phyloP scores from a whole-genome alignment of 2,797 vertebrate species.

The Tolypeutes matacus region DNA sequence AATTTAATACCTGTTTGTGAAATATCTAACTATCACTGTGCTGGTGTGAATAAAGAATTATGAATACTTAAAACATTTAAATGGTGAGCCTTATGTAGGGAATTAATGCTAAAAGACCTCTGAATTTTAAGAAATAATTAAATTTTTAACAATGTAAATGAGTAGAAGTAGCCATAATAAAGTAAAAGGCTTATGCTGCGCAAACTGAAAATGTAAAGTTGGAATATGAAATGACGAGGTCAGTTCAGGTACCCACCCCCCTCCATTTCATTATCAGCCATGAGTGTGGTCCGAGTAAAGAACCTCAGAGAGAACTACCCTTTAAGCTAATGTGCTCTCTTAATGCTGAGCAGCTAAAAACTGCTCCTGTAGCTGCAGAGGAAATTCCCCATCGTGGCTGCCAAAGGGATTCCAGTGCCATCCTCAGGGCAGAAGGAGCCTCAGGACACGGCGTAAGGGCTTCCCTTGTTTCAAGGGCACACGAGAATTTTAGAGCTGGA shows the following conservation, averaged over 20 bases:
- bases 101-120: background rate
- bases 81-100: background rate
- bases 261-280: background rate
- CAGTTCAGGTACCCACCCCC: background rate
- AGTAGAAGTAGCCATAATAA: background rate
- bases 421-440: background rate
- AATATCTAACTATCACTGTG: background rate
- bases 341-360: background rate
- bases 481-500: background rate
- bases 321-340: background rate
- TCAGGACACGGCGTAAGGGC: background rate
- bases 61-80: background rate
- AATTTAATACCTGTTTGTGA: background rate
- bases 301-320: accelerated
- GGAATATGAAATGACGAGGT: background rate
- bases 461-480: background rate
- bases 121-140: conserved; percentile 22
- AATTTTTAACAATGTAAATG: background rate
- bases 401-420: background rate
- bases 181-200: background rate
- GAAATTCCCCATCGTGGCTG: background rate
- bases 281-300: accelerated
- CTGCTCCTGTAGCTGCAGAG: too few relatives aligned
- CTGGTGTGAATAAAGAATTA: background rate
- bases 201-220: background rate